These are phyloP conservation scores for Koerneria pararmatus DNA, from an alignment of 2,888 invertebrate genomes.

Conservation along the genomic window DNA sequence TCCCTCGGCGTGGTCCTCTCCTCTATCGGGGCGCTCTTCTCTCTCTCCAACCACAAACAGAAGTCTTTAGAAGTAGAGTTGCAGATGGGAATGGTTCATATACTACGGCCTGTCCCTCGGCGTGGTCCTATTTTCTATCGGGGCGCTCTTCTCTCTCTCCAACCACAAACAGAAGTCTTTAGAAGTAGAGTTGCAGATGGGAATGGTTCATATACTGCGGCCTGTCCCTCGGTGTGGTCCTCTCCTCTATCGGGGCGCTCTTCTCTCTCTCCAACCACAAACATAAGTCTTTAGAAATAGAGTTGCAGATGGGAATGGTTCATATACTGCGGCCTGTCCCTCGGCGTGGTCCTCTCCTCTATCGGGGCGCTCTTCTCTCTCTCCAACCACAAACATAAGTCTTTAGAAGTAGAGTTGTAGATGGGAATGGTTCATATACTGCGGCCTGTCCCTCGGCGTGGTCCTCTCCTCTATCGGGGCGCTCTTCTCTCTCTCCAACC, in stretches of 20 bases:
- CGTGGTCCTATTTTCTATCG: conserved; percentile 12
- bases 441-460: conserved; percentile 5
- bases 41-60: conserved; percentile 16
- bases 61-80: too few species aligned
- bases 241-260: conserved; percentile 19
- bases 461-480: conserved; percentile 18
- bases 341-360: conserved; percentile 11
- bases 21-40: conserved; percentile 19
- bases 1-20: conserved; percentile 12
- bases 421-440: conserved; percentile 20
- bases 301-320: conserved; percentile 23
- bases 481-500: conserved; percentile 19
- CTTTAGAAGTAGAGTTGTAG: too few species aligned
- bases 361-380: conserved; percentile 20
- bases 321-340: conserved; percentile 10
- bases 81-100: conserved; percentile 21
- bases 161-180: too few species aligned
- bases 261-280: conserved; percentile 18
- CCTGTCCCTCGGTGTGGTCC: conserved; percentile 6
- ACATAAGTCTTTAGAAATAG: too few species aligned
- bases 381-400: conserved; percentile 10
- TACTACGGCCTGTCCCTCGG: conserved; percentile 12
- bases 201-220: conserved; percentile 14
- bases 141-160: conserved; percentile 18
- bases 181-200: too few species aligned